Evolutionary conservation across 2,888 invertebrate genomes (phyloP), one percentile per base, ranked within the genome.

Genomic region (Drosophila melanosoma): DNA sequence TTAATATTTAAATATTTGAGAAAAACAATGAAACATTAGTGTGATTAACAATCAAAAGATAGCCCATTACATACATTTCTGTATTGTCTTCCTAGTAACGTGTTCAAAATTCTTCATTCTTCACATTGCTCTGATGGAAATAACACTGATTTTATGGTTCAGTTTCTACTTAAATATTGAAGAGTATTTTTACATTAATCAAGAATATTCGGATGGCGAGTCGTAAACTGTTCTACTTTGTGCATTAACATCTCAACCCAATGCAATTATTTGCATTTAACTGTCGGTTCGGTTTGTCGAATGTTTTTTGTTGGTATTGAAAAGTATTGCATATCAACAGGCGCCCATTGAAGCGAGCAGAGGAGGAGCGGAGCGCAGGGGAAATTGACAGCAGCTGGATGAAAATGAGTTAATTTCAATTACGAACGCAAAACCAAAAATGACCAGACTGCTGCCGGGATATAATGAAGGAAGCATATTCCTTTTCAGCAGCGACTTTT

Each of bases 391-490:
- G 61, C 54, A 38, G 38, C 65, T 36, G 52, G 62, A 36, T 63
- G 49, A 63, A 73, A 60, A 70, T 64, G 57, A 77, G 58, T 83
- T 89, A 74, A 83, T 79, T 87, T 83, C 74, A 86, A 87, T 89
- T 78, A 71, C 68, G 51, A 58, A 52, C 58, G 23, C 51, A 36
- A 62, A 62, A 35, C 23, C 62, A 5, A 56, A 56, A 56, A 26
- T 42, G 15, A 26, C 42, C 26, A 54, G 57, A 35, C 57, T 45
- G 42, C 26, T 69, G 74, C 70, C 65, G 67, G 69, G 57, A 56
- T 65, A 56, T 70, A 64, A 73, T 52, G 42, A 38, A 23, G 36
- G 57, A 15, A 36, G 35, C 49, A 17, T 23, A 32, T 40, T 70
- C 40, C 58, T n/a, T 69, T 58, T 69, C 35, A 69, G 60, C 63